Evolutionary conservation across 2,888 invertebrate species (phyloP).

Genomic region (Acleris holmiana): DNA sequence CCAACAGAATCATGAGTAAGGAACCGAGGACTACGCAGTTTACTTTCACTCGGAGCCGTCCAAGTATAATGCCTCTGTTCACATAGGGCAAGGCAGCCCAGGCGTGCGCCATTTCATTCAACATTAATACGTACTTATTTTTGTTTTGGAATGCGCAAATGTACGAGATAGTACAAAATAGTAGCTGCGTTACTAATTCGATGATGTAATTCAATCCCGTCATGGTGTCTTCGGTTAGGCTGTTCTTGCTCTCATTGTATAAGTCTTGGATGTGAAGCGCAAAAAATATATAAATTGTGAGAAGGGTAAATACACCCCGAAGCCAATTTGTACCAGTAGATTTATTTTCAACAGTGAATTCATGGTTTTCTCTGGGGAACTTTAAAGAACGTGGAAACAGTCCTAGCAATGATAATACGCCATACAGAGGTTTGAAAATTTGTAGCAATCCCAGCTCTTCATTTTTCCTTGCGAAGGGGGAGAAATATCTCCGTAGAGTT

Average conservation of each 20-base stretch:
- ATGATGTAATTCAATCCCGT: constrained; percentile 15
- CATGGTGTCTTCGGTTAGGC: not conserved
- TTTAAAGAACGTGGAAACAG: constrained; percentile 18
- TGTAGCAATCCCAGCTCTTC: constrained; percentile 23
- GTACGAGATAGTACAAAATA: constrained; percentile 13
- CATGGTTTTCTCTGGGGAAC: constrained; percentile 9
- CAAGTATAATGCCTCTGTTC: constrained; percentile 10
- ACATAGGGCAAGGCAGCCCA: constrained; percentile 21
- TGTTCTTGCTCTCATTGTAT: not conserved
- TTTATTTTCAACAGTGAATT: constrained; percentile 3
- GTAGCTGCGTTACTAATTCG: constrained; percentile 9
- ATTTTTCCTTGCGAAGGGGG: constrained; percentile 7
- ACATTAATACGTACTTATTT: constrained; percentile 12
- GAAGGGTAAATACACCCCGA: not conserved
- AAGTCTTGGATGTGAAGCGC: constrained; percentile 20
- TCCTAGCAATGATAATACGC: constrained; percentile 15
- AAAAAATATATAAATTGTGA: constrained; percentile 1
- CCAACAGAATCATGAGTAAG: constrained; percentile 4
- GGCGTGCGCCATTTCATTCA: constrained; percentile 16
- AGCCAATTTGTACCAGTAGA: constrained; percentile 3
- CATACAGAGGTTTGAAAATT: constrained; percentile 25
- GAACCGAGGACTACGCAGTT: constrained; percentile 25
- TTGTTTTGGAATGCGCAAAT: constrained; percentile 17
- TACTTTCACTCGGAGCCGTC: constrained; percentile 11
- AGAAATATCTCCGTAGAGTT: constrained; percentile 15